Evolutionary conservation across 2,113 vertebrate species (phyloP), one percentile per base, ranked within the genome.

Genomic region (Heterochromis multidens): DNA sequence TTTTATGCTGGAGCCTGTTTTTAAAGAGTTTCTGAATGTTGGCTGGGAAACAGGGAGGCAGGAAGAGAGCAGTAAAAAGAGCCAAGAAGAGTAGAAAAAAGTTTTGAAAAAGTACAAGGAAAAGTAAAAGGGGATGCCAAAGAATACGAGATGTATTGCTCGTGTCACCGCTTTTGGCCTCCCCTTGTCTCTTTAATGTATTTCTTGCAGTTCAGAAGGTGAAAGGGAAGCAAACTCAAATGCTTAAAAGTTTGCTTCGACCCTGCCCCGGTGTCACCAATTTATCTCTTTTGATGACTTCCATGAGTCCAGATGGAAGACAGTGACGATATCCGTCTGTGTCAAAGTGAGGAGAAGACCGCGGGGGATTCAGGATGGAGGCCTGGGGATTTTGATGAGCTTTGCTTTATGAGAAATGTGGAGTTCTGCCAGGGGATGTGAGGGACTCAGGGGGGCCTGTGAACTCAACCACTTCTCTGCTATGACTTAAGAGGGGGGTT

Each of bases 1-100:
- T 86, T 92, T 89, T 90, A 87, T 25, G 13, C 29, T 25, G 52
- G 37, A 77, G 91, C 60, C 62, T 90, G 77, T 21, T 74, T 85
- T 87, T 86, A 85, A 70, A 83, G 77, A 25, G 14, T 40, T 61
- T 77, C 19, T 92, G 74, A 85, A 80, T 67, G 43, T 56, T 72
- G 49, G 40, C 77, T 90, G 88, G 87, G 90, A 86, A 82, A 77
- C 19, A 25, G 12, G 54, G 43, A 63, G 74, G 17, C 61, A 82
- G 49, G 74, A 54, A 79, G 23, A 49, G 19, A 27, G 80, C 3
- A 3, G 61, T 67, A 63, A 57, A 85, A 63, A 61, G 19, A 79
- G 43, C 40, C 9, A 76, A 79, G 29, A 27, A 58, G 54, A 52
- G 31, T n/a, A 76, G 77, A 77, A 82, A 79, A 60, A 77, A 57